These are phyloP conservation scores for Ladona fulva DNA, from an alignment of 1,140 invertebrate genomes.

Conservation along the genomic window DNA sequence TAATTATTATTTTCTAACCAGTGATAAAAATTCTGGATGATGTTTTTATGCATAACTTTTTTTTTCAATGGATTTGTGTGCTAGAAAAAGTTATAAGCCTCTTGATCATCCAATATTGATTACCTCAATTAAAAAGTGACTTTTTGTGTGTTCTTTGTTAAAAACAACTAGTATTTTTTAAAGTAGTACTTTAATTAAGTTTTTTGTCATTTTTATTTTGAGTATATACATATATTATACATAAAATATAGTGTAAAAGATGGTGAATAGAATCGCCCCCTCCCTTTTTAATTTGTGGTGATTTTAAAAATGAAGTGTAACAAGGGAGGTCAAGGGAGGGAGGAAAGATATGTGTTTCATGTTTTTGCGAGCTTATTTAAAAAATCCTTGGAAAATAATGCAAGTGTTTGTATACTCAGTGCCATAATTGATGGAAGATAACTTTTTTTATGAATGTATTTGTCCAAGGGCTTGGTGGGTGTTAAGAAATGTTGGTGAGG, in stretches of 20 bases:
- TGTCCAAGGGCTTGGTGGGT: constrained; percentile 6
- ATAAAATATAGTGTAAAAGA: constrained; percentile 5
- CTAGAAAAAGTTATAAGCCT: constrained; percentile 6
- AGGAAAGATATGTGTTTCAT: constrained; percentile 6
- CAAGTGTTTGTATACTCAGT: constrained; percentile 9
- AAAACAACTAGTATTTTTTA: constrained; percentile 7
- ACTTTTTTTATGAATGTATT: constrained; percentile 11
- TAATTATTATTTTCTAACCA: constrained; percentile 9
- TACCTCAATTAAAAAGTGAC: constrained; percentile 10
- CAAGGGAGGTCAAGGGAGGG: not conserved
- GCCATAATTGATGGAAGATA: constrained; percentile 6
- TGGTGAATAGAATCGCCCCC: not conserved
- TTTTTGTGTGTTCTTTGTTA: constrained; percentile 10
- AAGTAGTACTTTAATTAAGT: not conserved
- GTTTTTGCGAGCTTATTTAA: constrained; percentile 10
- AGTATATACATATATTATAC: constrained; percentile 11
- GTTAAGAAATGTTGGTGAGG: constrained; percentile 5
- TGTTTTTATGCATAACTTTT: constrained; percentile 5
- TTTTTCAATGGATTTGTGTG: constrained; percentile 9
- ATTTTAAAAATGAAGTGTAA: not conserved
- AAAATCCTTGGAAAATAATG: constrained; percentile 2
- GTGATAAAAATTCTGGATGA: constrained; percentile 8
- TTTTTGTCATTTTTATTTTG: constrained; percentile 11
- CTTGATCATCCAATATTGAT: not conserved
- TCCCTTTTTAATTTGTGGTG: constrained; percentile 1